Conservation (phyloP, 2,888 invertebrate species). For the Amiota mariae region DNA sequence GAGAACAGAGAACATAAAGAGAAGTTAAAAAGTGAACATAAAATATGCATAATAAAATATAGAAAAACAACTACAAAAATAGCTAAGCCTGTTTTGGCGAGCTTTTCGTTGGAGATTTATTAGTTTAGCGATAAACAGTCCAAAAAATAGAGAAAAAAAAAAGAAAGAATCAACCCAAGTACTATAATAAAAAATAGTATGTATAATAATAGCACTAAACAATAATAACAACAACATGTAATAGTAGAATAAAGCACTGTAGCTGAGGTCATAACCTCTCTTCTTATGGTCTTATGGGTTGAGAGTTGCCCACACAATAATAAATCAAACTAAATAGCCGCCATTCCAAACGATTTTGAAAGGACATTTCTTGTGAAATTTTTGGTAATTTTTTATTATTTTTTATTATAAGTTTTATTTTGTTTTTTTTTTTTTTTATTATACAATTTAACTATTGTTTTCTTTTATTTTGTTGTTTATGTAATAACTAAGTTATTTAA, state of each 20-base stretch:
- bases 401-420: conserved; percentile 17
- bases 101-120: conserved; percentile 46
- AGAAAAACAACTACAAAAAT: not conserved
- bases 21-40: not conserved
- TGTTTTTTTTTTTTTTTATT: conserved; percentile 19
- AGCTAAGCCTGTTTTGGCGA: conserved; percentile 22
- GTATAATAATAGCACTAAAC: not conserved
- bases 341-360: not conserved
- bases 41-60: conserved; percentile 21
- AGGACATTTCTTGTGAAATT: conserved; percentile 13
- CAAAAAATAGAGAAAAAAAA: not conserved
- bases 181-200: not conserved
- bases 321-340: conserved; percentile 26
- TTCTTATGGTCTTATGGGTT: not conserved
- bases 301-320: not conserved
- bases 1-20: not conserved
- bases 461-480: conserved; percentile 7
- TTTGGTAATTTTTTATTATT: conserved; percentile 23
- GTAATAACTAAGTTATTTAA: conserved; percentile 28
- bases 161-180: not conserved
- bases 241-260: not conserved
- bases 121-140: conserved; percentile 53
- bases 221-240: not conserved
- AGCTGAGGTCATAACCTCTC: not conserved
- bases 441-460: conserved; percentile 32